Evolutionary conservation across 2,797 vertebrate species (phyloP).

Genomic region (Hoplostethus mediterraneus): DNA sequence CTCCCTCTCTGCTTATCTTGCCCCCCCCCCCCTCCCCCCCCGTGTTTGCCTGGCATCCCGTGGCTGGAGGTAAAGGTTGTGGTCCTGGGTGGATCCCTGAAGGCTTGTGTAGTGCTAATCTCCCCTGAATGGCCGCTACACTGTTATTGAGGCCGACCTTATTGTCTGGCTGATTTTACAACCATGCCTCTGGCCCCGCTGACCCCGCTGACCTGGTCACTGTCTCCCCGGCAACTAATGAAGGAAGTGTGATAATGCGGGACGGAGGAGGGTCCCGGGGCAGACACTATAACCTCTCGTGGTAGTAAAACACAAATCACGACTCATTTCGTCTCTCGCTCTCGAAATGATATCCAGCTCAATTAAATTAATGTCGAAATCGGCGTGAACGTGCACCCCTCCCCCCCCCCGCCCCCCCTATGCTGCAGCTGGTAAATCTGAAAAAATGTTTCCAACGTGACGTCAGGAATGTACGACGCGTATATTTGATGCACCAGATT

Average conservation of each 20-base stretch:
- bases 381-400: slow-evolving; percentile 19
- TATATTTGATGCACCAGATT: slow-evolving; percentile 52
- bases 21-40: slow-evolving; percentile 1
- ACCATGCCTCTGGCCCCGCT: slow-evolving; percentile 73
- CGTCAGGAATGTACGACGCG: slow-evolving; percentile 49
- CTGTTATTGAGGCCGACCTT: slow-evolving; percentile 66
- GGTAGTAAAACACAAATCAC: not conserved
- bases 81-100: slow-evolving; percentile 63
- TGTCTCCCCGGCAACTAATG: slow-evolving; percentile 81
- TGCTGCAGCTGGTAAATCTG: slow-evolving; percentile 44
- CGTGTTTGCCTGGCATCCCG: slow-evolving; percentile 47
- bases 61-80: slow-evolving; percentile 59
- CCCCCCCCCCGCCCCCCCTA: slow-evolving; percentile 37
- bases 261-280: slow-evolving; percentile 51
- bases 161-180: slow-evolving; percentile 81
- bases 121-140: slow-evolving; percentile 70
- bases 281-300: slow-evolving; percentile 22
- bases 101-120: slow-evolving; percentile 73
- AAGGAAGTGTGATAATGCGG: slow-evolving; percentile 77
- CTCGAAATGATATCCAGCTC: slow-evolving; percentile 36
- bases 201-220: slow-evolving; percentile 81
- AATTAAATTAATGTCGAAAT: slow-evolving; percentile 56
- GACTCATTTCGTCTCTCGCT: slow-evolving; percentile 38
- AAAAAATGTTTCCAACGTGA: slow-evolving; percentile 54
- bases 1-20: slow-evolving; percentile 39